Evolutionary conservation across 2,797 vertebrate genomes (phyloP).

Genomic region (Ptychobarbus kaznakovi): DNA sequence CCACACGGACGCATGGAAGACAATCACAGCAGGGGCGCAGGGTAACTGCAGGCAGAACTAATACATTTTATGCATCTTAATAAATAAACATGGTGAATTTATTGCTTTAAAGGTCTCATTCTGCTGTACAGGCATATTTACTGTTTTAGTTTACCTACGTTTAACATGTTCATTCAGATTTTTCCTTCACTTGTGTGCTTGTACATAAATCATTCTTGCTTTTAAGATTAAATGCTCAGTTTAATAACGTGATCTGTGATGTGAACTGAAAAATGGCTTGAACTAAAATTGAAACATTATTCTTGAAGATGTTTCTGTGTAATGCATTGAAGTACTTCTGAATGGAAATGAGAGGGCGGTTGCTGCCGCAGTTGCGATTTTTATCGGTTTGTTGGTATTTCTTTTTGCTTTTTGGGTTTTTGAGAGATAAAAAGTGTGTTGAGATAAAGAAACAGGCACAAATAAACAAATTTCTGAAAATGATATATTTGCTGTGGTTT

Average conservation of each 20-base stretch:
- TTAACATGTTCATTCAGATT: slow-evolving; percentile 69
- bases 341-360: slow-evolving; percentile 28
- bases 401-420: slow-evolving; percentile 28
- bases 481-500: slow-evolving; percentile 9
- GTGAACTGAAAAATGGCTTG: slow-evolving; percentile 40
- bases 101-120: slow-evolving; percentile 48
- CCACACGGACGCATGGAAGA: slow-evolving; percentile 53
- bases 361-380: slow-evolving; percentile 23
- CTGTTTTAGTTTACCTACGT: slow-evolving; percentile 59
- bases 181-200: slow-evolving; percentile 42
- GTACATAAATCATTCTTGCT: slow-evolving; percentile 47
- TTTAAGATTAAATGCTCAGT: slow-evolving; percentile 61
- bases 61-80: slow-evolving; percentile 70
- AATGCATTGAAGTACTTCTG: slow-evolving; percentile 43
- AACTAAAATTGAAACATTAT: slow-evolving; percentile 46
- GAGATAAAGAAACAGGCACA: slow-evolving; percentile 31
- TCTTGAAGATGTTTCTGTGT: slow-evolving; percentile 40
- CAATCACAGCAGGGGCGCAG: slow-evolving; percentile 66
- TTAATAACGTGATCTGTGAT: slow-evolving; percentile 43
- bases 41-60: slow-evolving; percentile 66
- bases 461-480: slow-evolving; percentile 2
- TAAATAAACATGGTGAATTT: slow-evolving; percentile 49
- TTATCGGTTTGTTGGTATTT: slow-evolving; percentile 46
- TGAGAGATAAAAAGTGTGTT: slow-evolving; percentile 28
- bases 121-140: slow-evolving; percentile 50